A percentile compares a stretch with the other conserved stretches of the same genome.
Conservation (phyloP, 1,140 invertebrate species). For the Leptonema lineaticorne region DNA sequence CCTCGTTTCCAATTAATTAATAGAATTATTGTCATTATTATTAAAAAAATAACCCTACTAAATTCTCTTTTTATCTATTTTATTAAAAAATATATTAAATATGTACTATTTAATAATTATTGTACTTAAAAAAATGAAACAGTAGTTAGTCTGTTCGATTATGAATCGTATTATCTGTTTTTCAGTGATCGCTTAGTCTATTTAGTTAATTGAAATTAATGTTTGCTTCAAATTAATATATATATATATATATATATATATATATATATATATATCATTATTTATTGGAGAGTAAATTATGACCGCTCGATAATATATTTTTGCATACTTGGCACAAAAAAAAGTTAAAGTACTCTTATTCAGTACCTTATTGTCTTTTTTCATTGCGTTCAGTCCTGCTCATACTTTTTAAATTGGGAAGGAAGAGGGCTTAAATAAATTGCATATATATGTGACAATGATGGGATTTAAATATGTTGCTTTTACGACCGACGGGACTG, state of each 20-base stretch:
- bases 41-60: conserved; percentile 33
- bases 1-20: too few species aligned
- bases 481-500: conserved; percentile 18
- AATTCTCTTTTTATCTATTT: conserved; percentile 41
- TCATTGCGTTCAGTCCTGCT: conserved; percentile 14
- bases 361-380: conserved; percentile 8
- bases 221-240: conserved; percentile 40
- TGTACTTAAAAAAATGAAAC: conserved; percentile 42
- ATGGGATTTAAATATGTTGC: too few species aligned
- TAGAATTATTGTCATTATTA: conserved; percentile 33
- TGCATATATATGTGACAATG: neutral
- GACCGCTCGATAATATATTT: conserved; percentile 42
- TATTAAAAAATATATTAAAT: conserved; percentile 34
- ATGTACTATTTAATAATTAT: conserved; percentile 35
- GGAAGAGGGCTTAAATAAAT: too few species aligned
- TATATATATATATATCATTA: conserved; percentile 36
- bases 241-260: conserved; percentile 33
- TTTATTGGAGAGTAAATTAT: conserved; percentile 40
- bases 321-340: conserved; percentile 39
- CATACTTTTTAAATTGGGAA: conserved; percentile 7
- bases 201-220: conserved; percentile 38
- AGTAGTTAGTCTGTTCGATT: conserved; percentile 37
- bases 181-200: conserved; percentile 39
- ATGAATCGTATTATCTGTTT: conserved; percentile 33
- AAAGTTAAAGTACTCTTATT: neutral